These are phyloP conservation scores for Pardalotus punctatus DNA, from an alignment of 2,113 vertebrate genomes.

Conservation along the genomic window DNA sequence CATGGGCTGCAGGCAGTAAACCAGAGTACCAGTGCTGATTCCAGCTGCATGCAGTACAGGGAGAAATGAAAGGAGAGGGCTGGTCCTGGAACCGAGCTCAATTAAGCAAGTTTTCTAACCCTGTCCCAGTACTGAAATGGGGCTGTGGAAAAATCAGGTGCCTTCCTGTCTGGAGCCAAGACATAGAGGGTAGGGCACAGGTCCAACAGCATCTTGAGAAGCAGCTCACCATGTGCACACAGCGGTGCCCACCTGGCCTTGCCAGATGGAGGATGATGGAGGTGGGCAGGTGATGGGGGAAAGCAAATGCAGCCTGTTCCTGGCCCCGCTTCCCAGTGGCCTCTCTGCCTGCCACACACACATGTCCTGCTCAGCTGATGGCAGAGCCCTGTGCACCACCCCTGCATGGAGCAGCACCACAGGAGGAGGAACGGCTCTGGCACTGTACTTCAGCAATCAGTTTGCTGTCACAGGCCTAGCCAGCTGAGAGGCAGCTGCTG, in stretches of 20 bases:
- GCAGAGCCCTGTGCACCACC: not conserved
- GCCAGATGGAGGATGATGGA: not conserved
- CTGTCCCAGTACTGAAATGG: not conserved
- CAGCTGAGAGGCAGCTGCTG: not conserved
- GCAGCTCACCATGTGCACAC: rapidly evolving
- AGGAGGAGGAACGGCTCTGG: not conserved
- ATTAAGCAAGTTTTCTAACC: not conserved
- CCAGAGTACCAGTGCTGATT: rapidly evolving
- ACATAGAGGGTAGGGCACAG: not conserved
- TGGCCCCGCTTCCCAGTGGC: no score
- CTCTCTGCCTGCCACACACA: rapidly evolving
- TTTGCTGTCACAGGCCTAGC: not conserved
- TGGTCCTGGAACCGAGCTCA: not conserved
- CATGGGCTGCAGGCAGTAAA: not conserved
- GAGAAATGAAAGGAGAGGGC: not conserved
- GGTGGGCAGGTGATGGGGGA: rapidly evolving
- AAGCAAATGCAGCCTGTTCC: not conserved
- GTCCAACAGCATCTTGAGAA: not conserved
- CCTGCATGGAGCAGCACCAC: rapidly evolving
- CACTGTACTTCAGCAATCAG: not conserved
- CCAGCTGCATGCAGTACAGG: not conserved
- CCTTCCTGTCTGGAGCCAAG: not conserved
- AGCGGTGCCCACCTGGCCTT: not conserved
- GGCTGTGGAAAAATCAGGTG: not conserved
- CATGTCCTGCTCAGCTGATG: rapidly evolving